A percentile compares a stretch with the other conserved stretches of the same genome.
Conservation (phyloP, 2,888 invertebrate genomes). For the Beris chalybata region DNA sequence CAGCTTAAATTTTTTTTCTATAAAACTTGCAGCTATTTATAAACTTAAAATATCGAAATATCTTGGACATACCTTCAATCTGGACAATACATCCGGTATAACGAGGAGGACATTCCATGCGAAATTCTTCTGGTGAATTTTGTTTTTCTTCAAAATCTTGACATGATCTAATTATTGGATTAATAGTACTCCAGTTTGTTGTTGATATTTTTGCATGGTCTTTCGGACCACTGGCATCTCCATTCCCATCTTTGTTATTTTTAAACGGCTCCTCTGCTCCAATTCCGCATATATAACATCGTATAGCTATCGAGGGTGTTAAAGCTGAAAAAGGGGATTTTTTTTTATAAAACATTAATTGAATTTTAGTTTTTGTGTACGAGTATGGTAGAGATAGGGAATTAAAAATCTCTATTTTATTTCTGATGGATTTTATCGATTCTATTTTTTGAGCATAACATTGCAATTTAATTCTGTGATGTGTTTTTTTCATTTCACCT, state of each 20-base stretch:
- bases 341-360: no score
- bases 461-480: no score
- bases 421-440: no score
- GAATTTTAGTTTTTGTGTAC: no score
- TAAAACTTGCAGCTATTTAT: constrained; percentile 1
- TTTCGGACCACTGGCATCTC: not conserved
- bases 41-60: not conserved
- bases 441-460: no score
- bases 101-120: constrained; percentile 37
- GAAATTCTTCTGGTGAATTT: constrained; percentile 29
- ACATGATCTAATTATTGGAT: constrained; percentile 30
- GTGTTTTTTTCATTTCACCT: no score
- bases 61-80: constrained; percentile 36
- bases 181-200: not conserved
- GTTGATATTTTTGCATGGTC: not conserved
- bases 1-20: constrained; percentile 3
- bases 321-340: constrained; percentile 26
- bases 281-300: constrained; percentile 40
- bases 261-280: constrained; percentile 36
- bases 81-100: constrained; percentile 40
- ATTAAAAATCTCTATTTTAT: no score
- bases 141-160: constrained; percentile 29
- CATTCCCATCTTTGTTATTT: constrained; percentile 11
- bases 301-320: constrained; percentile 27
- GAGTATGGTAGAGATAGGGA: no score